Percentiles rank a stretch among this genome's conserved stretches.
phyloP scores from a whole-genome alignment of 2,113 vertebrate genomes.

The Thermophis baileyi region DNA sequence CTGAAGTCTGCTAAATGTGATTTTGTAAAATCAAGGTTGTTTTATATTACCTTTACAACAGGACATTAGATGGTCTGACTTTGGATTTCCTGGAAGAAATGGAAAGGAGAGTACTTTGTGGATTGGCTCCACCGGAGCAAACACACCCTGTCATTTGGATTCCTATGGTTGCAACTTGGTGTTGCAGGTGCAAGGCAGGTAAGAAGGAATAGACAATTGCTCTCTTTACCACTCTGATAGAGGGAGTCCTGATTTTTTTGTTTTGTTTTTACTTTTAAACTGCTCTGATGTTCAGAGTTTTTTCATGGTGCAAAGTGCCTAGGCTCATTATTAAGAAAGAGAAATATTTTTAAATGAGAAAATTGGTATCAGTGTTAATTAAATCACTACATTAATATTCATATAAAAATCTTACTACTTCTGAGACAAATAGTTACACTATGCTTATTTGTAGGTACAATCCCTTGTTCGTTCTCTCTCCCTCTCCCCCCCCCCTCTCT shows the following conservation, averaged over 20 bases:
- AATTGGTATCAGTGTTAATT: background rate
- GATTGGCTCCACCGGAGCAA: slow-evolving; percentile 87
- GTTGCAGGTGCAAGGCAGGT: slow-evolving; percentile 95
- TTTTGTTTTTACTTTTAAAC: background rate
- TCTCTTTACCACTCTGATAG: background rate
- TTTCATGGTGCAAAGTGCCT: background rate
- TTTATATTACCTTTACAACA: slow-evolving; percentile 57
- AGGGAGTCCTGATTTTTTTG: background rate
- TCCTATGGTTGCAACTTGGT: slow-evolving; percentile 94
- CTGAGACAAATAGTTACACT: background rate
- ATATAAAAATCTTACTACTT: background rate
- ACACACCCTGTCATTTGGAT: slow-evolving; percentile 94
- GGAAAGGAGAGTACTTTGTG: slow-evolving; percentile 90
- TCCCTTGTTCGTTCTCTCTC: background rate
- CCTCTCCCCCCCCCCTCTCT: no score
- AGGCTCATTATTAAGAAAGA: slow-evolving; percentile 15
- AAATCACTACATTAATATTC: background rate
- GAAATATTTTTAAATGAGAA: background rate
- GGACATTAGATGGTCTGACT: slow-evolving; percentile 90
- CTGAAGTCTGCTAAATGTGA: background rate
- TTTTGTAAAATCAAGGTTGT: background rate
- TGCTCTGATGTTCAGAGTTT: slow-evolving; percentile 20
- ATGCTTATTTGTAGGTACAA: background rate
- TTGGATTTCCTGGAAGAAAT: slow-evolving; percentile 86
- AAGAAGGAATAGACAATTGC: slow-evolving; percentile 24